Percentiles rank a stretch among this genome's conserved stretches.
phyloP scores from a whole-genome alignment of 2,888 invertebrate genomes.

The Candidula unifasciata region DNA sequence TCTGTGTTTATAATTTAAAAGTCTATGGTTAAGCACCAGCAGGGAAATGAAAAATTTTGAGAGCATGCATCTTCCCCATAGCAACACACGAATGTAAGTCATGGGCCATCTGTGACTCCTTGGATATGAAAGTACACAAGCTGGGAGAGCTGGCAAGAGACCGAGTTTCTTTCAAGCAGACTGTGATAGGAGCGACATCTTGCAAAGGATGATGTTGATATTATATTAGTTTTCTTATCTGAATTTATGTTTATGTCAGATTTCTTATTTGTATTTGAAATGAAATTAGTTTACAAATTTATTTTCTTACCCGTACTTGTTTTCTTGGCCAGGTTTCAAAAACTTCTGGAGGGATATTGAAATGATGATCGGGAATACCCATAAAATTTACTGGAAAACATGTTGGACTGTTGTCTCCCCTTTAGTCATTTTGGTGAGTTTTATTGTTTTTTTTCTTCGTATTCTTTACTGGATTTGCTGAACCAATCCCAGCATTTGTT shows the following conservation, averaged over 20 bases:
- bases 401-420: constrained; percentile 75
- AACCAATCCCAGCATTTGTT: no score
- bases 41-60: no score
- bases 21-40: no score
- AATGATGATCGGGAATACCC: constrained; percentile 74
- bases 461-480: neutral
- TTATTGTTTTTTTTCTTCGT: neutral
- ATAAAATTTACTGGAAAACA: constrained; percentile 74
- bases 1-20: no score
- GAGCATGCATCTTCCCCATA: no score
- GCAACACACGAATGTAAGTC: no score
- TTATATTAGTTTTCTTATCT: neutral
- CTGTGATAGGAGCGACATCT: no score
- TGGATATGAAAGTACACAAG: no score
- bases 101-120: no score
- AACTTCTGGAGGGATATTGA: constrained; percentile 74
- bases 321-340: constrained; percentile 67
- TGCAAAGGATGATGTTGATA: no score
- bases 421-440: constrained; percentile 72
- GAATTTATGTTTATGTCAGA: neutral
- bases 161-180: no score
- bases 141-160: no score
- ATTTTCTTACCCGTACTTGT: neutral
- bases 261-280: neutral
- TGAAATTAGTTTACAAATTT: neutral